These are phyloP conservation scores for Macaca mulatta DNA, from an alignment of 2,113 vertebrate species.

Conservation along the genomic window DNA sequence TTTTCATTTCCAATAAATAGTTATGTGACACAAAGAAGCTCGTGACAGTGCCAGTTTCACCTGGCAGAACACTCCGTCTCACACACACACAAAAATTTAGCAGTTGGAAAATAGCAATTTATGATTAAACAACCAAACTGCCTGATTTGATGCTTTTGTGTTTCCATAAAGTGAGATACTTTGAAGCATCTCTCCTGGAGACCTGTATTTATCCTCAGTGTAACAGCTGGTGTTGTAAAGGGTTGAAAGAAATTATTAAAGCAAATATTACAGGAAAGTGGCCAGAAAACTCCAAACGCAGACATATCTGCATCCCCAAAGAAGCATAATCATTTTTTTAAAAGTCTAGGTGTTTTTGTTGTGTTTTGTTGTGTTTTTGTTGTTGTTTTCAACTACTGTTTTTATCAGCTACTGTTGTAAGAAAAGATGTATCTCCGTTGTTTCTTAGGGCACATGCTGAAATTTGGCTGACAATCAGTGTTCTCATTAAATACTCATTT, in stretches of 20 bases:
- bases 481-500: slow-evolving; percentile 30
- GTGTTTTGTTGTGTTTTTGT: no score
- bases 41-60: not conserved
- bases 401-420: not conserved
- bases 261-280: not conserved
- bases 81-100: not conserved
- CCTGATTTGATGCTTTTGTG: not conserved
- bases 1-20: not conserved
- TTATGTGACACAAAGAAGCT: not conserved
- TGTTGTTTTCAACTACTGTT: not conserved
- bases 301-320: not conserved
- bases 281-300: not conserved
- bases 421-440: not conserved
- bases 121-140: not conserved
- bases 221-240: not conserved
- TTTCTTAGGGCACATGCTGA: not conserved
- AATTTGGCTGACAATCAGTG: not conserved
- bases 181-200: not conserved
- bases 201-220: not conserved
- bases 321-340: not conserved
- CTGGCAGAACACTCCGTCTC: not conserved
- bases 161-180: not conserved
- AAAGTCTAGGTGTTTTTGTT: not conserved
- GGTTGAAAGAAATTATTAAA: not conserved
- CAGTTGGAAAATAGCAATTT: not conserved